A percentile compares a stretch with the other conserved stretches of the same genome.
Evolutionary conservation across 2,888 invertebrate genomes (phyloP).

Genomic region (Chironomus tentans): DNA sequence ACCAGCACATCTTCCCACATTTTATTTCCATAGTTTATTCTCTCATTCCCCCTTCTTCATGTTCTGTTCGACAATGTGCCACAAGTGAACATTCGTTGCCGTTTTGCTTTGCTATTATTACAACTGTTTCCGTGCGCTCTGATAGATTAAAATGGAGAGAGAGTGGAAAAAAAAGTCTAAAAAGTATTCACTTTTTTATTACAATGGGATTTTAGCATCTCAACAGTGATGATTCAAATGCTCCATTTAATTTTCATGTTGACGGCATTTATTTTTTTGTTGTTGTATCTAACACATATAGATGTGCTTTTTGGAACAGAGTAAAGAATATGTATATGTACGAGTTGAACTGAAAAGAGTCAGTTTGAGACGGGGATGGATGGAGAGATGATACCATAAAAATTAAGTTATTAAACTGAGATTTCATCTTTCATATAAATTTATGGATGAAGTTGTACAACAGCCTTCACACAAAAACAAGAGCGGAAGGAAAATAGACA

Average conservation of each 20-base stretch:
- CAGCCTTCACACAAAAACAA: background rate
- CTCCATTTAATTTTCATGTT: background rate
- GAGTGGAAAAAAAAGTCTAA: background rate
- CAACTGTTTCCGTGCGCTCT: background rate
- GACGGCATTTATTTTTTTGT: background rate
- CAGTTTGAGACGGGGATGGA: too few relatives aligned
- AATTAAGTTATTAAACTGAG: constrained; percentile 16
- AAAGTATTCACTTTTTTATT: constrained; percentile 11
- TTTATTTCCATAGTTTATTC: background rate
- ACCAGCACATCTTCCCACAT: background rate
- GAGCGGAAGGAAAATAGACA: too few relatives aligned
- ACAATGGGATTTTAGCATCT: constrained; percentile 18
- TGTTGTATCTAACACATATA: too few relatives aligned
- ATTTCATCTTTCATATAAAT: constrained; percentile 1
- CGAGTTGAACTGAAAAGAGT: too few relatives aligned
- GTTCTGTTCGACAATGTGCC: background rate
- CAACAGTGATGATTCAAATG: constrained; percentile 8
- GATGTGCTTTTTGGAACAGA: too few relatives aligned
- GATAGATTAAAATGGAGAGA: background rate
- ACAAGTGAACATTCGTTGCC: background rate
- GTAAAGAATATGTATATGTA: too few relatives aligned
- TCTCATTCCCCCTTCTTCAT: background rate
- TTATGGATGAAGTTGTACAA: background rate
- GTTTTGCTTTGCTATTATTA: background rate
- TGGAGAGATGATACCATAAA: background rate